These are phyloP conservation scores for Brachynemurus nebulosus DNA, from an alignment of 2,888 invertebrate species.

Conservation along the genomic window DNA sequence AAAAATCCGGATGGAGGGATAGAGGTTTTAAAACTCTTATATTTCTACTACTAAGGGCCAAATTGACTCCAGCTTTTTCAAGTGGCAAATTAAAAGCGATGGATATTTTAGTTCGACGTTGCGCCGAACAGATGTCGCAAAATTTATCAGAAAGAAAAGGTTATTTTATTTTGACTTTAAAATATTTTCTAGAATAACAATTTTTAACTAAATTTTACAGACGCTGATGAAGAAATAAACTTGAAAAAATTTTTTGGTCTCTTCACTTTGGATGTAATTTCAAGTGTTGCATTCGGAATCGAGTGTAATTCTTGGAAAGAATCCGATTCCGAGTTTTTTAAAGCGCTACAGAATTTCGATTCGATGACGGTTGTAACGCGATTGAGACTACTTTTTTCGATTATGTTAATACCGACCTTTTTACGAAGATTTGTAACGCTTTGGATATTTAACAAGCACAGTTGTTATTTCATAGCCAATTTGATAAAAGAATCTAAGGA, in stretches of 20 bases:
- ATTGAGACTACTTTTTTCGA: not conserved
- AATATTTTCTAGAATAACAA: not conserved
- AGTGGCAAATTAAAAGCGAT: constrained; percentile 33
- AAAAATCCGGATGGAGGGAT: too few species aligned
- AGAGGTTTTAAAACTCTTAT: not conserved
- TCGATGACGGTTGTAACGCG: not conserved
- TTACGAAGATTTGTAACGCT: constrained; percentile 11
- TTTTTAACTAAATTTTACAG: constrained; percentile 11
- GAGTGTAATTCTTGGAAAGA: constrained; percentile 32
- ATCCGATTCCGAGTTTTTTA: constrained; percentile 28
- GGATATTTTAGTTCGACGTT: constrained; percentile 25
- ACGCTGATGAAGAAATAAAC: constrained; percentile 24
- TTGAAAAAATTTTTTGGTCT: constrained; percentile 31
- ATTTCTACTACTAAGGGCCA: constrained; percentile 21
- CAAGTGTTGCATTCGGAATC: constrained; percentile 34
- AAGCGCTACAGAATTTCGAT: constrained; percentile 9
- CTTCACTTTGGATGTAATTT: constrained; percentile 37
- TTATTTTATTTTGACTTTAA: not conserved
- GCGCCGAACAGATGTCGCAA: constrained; percentile 22
- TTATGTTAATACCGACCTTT: constrained; percentile 2
- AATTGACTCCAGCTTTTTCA: constrained; percentile 31
- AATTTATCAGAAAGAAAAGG: constrained; percentile 17
- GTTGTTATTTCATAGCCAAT: not conserved
- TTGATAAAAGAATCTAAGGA: constrained; percentile 16
- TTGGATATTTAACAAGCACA: not conserved